These are phyloP conservation scores for Rhorus exstirpatorius DNA, from an alignment of 2,888 invertebrate genomes.

Conservation along the genomic window DNA sequence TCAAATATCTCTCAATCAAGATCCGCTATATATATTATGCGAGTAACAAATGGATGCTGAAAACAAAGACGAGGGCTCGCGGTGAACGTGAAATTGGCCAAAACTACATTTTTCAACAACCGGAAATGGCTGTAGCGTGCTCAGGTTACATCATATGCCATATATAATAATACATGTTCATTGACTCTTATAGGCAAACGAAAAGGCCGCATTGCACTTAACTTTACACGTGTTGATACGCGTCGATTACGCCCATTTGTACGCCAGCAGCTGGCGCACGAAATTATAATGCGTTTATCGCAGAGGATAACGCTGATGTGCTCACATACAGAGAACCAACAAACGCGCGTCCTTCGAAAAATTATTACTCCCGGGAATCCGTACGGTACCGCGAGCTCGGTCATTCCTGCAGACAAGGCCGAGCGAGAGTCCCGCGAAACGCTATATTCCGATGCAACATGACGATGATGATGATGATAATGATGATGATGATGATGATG, in stretches of 20 bases:
- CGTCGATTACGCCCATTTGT: conserved; percentile 1
- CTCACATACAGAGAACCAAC: conserved; percentile 4
- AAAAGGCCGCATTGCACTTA: neutral
- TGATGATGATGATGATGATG: conserved; percentile 43
- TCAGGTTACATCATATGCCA: neutral
- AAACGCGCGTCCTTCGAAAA: conserved; percentile 65
- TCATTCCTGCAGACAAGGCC: conserved; percentile 64
- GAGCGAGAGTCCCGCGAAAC: conserved; percentile 61
- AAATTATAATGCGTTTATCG: conserved; percentile 32
- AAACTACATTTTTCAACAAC: conserved; percentile 20
- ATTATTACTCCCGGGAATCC: conserved; percentile 60
- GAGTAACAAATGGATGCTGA: no score
- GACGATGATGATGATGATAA: conserved; percentile 29
- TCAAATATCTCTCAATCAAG: conserved; percentile 7
- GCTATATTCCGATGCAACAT: conserved; percentile 60
- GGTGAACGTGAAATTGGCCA: neutral
- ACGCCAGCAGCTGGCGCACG: neutral
- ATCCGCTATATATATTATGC: no score
- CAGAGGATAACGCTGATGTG: conserved; percentile 28
- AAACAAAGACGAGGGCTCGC: neutral
- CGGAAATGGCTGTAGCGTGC: conserved; percentile 25
- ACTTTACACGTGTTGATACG: neutral
- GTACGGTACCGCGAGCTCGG: conserved; percentile 58
- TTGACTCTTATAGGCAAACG: neutral
- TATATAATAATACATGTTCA: neutral